Percentiles rank a stretch among this genome's conserved stretches.
Evolutionary conservation across 1,140 invertebrate genomes (phyloP).

Genomic region (Microplitis demolitor): DNA sequence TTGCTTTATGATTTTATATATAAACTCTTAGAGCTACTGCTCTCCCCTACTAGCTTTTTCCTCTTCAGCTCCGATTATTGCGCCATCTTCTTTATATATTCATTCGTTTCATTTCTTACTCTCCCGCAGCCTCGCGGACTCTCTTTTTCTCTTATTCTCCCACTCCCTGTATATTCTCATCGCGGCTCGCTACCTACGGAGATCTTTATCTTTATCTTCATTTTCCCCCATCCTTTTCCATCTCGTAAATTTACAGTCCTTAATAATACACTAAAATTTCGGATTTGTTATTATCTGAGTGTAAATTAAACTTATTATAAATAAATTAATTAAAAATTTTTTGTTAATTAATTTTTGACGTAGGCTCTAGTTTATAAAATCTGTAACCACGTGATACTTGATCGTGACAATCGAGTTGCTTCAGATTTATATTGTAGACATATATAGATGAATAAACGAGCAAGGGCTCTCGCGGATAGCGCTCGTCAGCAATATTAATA

Average conservation of each 20-base stretch:
- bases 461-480: conserved; percentile 43
- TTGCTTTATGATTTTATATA: conserved; percentile 58
- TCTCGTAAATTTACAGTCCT: too few species aligned
- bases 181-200: too few species aligned
- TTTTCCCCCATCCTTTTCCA: neutral
- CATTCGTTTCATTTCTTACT: conserved; percentile 10
- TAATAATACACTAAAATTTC: too few species aligned
- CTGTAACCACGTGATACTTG: too few species aligned
- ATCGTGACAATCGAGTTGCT: too few species aligned
- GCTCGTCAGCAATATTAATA: conserved; percentile 59
- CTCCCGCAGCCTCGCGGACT: neutral
- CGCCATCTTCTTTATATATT: conserved; percentile 28
- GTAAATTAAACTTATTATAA: too few species aligned
- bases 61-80: conserved; percentile 8
- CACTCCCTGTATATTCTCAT: neutral
- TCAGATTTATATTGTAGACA: too few species aligned
- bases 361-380: too few species aligned
- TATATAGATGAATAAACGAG: conserved; percentile 8
- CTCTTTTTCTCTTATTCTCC: neutral
- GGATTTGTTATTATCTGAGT: too few species aligned
- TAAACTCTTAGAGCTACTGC: conserved; percentile 27
- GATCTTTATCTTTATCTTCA: too few species aligned
- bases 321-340: too few species aligned
- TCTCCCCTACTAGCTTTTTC: neutral
- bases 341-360: too few species aligned